phyloP scores from a whole-genome alignment of 2,888 invertebrate species.

The Drosophila flavopinicola region DNA sequence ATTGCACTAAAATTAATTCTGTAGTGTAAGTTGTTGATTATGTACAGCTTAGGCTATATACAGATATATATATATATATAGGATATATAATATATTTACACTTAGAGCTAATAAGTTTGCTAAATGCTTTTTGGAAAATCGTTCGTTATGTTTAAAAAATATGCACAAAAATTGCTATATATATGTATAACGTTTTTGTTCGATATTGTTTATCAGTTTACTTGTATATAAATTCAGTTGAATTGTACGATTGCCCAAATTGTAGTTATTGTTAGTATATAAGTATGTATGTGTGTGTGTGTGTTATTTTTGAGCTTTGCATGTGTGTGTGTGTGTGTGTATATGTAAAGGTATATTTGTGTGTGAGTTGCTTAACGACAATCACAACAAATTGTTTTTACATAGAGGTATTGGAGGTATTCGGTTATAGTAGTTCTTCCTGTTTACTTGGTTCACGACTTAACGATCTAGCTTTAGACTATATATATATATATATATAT shows the following conservation, averaged over 20 bases:
- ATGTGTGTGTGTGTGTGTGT: conserved; percentile 19
- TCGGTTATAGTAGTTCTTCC: conserved; percentile 83
- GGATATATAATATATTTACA: conserved; percentile 25
- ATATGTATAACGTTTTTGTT: conserved; percentile 25
- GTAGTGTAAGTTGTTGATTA: conserved; percentile 63
- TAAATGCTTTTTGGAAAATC: conserved; percentile 65
- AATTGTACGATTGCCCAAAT: conserved; percentile 79
- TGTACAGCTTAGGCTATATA: conserved; percentile 47
- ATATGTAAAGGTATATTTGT: conserved; percentile 8
- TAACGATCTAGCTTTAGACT: conserved; percentile 38
- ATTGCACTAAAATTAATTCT: conserved; percentile 78
- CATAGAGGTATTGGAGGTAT: conserved; percentile 84
- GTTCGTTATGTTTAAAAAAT: conserved; percentile 62
- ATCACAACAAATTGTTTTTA: conserved; percentile 76
- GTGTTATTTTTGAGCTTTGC: conserved; percentile 24
- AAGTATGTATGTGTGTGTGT: conserved; percentile 30
- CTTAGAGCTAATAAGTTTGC: conserved; percentile 40
- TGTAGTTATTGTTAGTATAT: conserved; percentile 45
- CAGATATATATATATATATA: conserved; percentile 10
- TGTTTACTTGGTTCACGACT: conserved; percentile 79
- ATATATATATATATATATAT: conserved; percentile 27
- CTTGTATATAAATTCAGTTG: conserved; percentile 77
- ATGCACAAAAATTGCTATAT: conserved; percentile 67
- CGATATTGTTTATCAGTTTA: conserved; percentile 23
- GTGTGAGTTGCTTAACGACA: conserved; percentile 64